Evolutionary conservation across 1,140 invertebrate species (phyloP).

Genomic region (Drosophila kikkawai): DNA sequence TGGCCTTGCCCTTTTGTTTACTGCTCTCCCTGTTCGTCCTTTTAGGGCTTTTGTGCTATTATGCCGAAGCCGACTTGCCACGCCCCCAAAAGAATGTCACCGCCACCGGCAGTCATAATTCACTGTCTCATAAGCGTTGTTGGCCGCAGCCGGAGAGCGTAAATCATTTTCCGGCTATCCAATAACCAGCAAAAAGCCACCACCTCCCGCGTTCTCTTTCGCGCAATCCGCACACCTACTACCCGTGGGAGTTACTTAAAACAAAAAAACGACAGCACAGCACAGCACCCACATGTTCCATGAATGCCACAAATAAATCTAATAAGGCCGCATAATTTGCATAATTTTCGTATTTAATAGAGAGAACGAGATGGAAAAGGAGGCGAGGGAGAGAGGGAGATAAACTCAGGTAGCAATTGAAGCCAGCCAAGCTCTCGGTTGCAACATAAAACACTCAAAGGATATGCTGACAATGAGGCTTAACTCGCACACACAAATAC

Average conservation of each 20-base stretch:
- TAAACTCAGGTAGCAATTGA: conserved; percentile 72
- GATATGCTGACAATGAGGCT: conserved; percentile 83
- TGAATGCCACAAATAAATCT: conserved; percentile 79
- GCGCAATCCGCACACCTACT: conserved; percentile 4
- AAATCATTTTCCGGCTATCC: conserved; percentile 69
- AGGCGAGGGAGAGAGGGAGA: not conserved
- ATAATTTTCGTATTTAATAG: conserved; percentile 83
- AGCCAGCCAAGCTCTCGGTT: conserved; percentile 56
- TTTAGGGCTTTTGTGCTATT: conserved; percentile 27
- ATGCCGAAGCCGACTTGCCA: conserved; percentile 12
- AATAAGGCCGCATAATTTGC: conserved; percentile 82
- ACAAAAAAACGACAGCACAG: conserved; percentile 23
- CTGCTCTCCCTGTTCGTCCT: not conserved
- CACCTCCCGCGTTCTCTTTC: conserved; percentile 1
- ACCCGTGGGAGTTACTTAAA: conserved; percentile 70
- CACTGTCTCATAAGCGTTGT: conserved; percentile 66
- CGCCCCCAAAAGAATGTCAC: conserved; percentile 56
- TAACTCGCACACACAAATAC: conserved; percentile 55
- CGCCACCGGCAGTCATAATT: conserved; percentile 68
- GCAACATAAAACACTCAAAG: conserved; percentile 81
- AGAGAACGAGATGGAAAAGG: conserved; percentile 23
- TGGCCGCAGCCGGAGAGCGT: conserved; percentile 49
- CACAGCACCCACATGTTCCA: conserved; percentile 25
- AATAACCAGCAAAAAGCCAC: conserved; percentile 39
- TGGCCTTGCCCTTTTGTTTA: conserved; percentile 14